phyloP scores from a whole-genome alignment of 2,113 vertebrate genomes.

The Psilopsiagon aymara region DNA sequence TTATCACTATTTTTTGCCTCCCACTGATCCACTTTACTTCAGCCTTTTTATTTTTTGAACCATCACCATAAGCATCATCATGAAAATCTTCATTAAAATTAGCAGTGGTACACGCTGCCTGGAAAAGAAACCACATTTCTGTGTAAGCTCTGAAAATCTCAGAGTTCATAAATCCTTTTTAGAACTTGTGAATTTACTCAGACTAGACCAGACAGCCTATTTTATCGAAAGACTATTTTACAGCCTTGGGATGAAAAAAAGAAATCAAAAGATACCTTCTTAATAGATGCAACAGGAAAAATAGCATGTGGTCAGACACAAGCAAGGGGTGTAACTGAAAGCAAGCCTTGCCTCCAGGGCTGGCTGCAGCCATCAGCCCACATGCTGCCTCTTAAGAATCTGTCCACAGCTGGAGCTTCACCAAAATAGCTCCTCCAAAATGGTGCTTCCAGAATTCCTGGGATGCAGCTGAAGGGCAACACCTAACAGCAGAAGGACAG shows the following conservation, averaged over 20 bases:
- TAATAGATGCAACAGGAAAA: not conserved
- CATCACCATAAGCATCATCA: not conserved
- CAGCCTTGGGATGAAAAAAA: not conserved
- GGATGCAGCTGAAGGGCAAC: not conserved
- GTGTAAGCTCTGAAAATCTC: not conserved
- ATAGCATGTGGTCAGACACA: not conserved
- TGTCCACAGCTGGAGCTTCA: constrained; percentile 26
- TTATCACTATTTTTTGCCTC: not conserved
- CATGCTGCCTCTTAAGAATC: not conserved
- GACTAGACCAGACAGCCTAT: not conserved
- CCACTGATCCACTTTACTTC: not conserved
- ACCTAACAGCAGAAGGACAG: not conserved
- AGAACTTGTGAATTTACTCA: constrained; percentile 17
- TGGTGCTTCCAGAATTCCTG: not conserved
- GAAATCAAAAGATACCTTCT: not conserved
- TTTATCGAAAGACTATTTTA: not conserved
- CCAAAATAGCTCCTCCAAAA: constrained; percentile 10
- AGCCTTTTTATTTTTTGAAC: not conserved
- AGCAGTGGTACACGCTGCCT: not conserved
- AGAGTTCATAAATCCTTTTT: not conserved
- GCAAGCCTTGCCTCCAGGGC: not conserved
- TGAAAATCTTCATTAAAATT: not conserved
- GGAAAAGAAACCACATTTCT: constrained; percentile 4
- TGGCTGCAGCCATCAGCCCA: constrained; percentile 9
- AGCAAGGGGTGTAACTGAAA: not conserved